Base-by-base conservation (phyloP, 2,113 vertebrate genomes). In the Erythrocercus mccallii region DNA sequence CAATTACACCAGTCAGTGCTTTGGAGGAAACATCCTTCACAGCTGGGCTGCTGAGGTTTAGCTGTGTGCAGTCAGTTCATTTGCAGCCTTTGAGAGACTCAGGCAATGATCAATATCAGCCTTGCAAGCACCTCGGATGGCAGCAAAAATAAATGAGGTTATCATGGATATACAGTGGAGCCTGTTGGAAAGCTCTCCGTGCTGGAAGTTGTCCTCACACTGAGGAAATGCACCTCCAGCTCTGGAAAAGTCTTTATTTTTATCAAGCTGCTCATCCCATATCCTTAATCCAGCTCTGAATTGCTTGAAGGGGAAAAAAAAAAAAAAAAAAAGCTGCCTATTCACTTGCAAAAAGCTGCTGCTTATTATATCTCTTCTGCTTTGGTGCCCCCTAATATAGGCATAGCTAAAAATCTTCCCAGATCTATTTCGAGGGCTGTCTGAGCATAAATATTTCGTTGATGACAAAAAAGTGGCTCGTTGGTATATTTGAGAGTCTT, bases 361-460 rank as follows among this genome's bases (percentile, higher is more conserved):
- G 94, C 83, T 91, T 92, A 54, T 94, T 95, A 95, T 96, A 90
- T 65, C 86, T 27, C 10, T 74, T n/a, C 77, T 91, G 33, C n/a
- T 42, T 31, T 33, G 60, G 53, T 64, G 81, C 18, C 81, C 88
- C 88, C 93, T 94, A 74, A 70, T 94, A 91, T 64, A 44, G 93
- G 64, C 91, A 90, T 81, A 31, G 65, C 53, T 6, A 54, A 78
- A 96, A 92, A 85, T 95, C 90, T 93, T 93, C 91, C 87, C 87
- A 85, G 95, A 56, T 96, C 97, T 97, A 96, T 98, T 96, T 95
- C 22, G 68, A 86, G 96, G 68, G 16, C 83, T 56, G 83, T 91
- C 94, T 31, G 94, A 84, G 91, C 87, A 60, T 38, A 79, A 74
- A 92, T 89, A 80, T 94, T 91, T 92, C 35, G 21, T 51, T 50